These are phyloP conservation scores for Tenthredo mesomela DNA, from an alignment of 2,888 invertebrate genomes.

Conservation along the genomic window DNA sequence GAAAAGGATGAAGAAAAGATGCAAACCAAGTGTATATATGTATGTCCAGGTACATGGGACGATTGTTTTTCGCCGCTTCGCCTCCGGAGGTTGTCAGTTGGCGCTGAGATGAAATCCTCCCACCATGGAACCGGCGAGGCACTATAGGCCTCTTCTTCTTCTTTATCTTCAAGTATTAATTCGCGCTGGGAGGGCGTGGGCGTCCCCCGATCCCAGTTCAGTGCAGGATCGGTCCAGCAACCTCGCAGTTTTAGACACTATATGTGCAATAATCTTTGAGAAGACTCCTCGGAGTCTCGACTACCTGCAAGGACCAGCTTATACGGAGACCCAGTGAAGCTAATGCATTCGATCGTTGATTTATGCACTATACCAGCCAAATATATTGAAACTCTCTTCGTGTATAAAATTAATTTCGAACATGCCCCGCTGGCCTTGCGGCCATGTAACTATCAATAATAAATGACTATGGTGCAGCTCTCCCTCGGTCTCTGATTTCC, in stretches of 20 bases:
- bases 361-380: conserved; percentile 72
- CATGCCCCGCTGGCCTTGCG: conserved; percentile 72
- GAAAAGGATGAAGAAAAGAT: neutral
- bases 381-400: conserved; percentile 72
- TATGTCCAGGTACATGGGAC: neutral
- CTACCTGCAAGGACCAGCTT: conserved; percentile 15
- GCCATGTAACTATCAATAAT: conserved; percentile 76
- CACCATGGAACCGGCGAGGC: neutral
- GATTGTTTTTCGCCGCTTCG: conserved; percentile 48
- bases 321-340: conserved; percentile 59
- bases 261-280: conserved; percentile 57
- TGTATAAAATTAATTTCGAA: conserved; percentile 75
- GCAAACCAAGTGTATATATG: neutral
- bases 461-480: conserved; percentile 58
- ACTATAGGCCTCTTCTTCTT: conserved; percentile 50
- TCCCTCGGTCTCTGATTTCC: conserved; percentile 49
- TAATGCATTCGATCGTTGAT: conserved; percentile 75
- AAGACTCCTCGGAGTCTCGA: neutral
- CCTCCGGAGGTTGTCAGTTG: conserved; percentile 47
- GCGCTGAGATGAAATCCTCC: conserved; percentile 44
- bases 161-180: conserved; percentile 53
- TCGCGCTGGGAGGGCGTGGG: conserved; percentile 54
- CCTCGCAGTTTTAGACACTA: conserved; percentile 65
- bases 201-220: conserved; percentile 21
- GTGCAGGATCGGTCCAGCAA: conserved; percentile 53